Base-by-base conservation (phyloP, 2,797 vertebrate genomes). In the Phoeniculus purpureus region DNA sequence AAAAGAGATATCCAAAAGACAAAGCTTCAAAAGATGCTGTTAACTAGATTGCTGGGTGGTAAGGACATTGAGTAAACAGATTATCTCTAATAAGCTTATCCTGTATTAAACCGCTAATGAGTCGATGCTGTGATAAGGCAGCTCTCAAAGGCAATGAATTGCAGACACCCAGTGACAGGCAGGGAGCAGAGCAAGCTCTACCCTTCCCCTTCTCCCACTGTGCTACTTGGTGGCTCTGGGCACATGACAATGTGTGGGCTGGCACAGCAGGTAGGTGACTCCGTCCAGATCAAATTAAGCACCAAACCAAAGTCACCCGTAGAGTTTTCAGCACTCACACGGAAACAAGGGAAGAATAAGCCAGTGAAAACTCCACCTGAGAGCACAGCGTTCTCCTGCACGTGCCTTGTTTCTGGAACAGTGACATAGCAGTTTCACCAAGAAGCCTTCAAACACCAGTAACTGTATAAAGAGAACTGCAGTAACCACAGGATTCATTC, bases 61-160 rank as follows among this genome's bases (percentile, higher is more conserved):
- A 67, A 85, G 84, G 93, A 92, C 79, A 74, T 84, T 94, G 23
- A 32, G 80, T 93, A 89, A 92, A 96, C 85, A 76, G 74, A 94
- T 95, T 96, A 87, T 73, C 79, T 93, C 56, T 96, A 96, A 97
- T 94, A 93, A 94, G 81, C 92, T 97, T 97, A 95, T 83, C 76
- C 89, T 65, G n/a, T 77, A 95, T 96, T 96, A 97, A 97, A 68
- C 71, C 43, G 43, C 86, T 95, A 95, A 97, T 94, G 88, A 96
- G 77, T 74, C 2, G 74, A 95, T 97, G 79, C 82, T 87, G 77
- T 75, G 95, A 97, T 97, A 96, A 96, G 58, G 59, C 80, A 31
- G 80, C 91, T 94, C 96, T 95, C 93, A 96, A 93, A 96, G 93
- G 84, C 96, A 92, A 89, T 91, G 92, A 96, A 95, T 96, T 88